Evolutionary conservation across 2,113 vertebrate genomes (phyloP).

Genomic region (Chaetura pelagica): DNA sequence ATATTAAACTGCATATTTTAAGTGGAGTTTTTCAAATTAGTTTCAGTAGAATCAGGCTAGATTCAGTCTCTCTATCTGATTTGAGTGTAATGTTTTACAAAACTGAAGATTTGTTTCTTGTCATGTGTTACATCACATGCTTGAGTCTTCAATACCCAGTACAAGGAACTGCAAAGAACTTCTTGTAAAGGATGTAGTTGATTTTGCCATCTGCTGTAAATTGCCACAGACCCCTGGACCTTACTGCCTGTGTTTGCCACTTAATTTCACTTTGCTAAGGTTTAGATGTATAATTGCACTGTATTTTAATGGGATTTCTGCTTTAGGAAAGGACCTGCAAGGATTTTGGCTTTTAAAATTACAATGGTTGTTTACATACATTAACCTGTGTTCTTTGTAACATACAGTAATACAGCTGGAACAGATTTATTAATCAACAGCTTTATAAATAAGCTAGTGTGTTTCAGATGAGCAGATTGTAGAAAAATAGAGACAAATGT

Average conservation of each 20-base stretch:
- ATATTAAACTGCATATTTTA: background rate
- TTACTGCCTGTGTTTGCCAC: background rate
- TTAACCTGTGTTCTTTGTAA: background rate
- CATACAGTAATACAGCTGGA: constrained; percentile 33
- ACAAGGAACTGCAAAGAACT: background rate
- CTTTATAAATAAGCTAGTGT: constrained; percentile 19
- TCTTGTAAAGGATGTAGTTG: background rate
- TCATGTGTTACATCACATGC: background rate
- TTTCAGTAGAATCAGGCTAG: background rate
- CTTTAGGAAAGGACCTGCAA: background rate
- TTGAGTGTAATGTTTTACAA: background rate
- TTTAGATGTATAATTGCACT: background rate
- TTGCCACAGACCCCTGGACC: background rate
- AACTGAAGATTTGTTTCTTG: background rate
- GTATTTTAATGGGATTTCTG: background rate
- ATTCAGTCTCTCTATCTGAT: background rate
- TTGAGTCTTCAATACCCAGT: background rate
- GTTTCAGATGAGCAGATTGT: constrained; percentile 10
- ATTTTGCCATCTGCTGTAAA: background rate
- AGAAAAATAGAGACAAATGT: constrained; percentile 19
- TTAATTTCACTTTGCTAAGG: background rate
- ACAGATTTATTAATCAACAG: constrained; percentile 37
- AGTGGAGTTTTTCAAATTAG: background rate
- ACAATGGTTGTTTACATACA: background rate
- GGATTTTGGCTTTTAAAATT: background rate